phyloP scores from a whole-genome alignment of 2,113 vertebrate genomes.

The Brachirus orientalis region DNA sequence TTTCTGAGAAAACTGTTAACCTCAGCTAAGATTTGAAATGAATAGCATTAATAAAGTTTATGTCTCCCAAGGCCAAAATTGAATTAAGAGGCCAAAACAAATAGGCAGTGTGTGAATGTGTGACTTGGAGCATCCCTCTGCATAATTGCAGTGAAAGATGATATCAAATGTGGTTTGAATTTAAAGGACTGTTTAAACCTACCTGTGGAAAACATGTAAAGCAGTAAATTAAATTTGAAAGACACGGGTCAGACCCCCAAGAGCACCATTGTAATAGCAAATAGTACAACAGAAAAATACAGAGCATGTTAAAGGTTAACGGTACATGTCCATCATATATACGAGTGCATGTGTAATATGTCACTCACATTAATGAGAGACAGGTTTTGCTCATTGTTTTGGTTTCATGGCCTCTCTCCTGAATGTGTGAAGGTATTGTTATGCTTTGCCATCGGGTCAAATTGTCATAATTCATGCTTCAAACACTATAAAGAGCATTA shows the following conservation, averaged over 20 bases:
- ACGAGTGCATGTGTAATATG: too few relatives aligned
- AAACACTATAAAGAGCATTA: too few relatives aligned
- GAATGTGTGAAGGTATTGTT: too few relatives aligned
- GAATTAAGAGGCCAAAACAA: conserved; percentile 54
- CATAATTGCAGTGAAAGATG: conserved; percentile 18
- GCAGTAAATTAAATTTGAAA: too few relatives aligned
- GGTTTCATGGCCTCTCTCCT: background rate
- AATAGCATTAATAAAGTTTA: conserved; percentile 66
- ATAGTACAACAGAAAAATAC: background rate
- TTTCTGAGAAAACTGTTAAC: too few relatives aligned
- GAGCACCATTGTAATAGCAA: background rate
- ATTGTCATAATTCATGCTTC: too few relatives aligned
- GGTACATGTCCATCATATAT: too few relatives aligned
- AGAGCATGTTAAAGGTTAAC: too few relatives aligned
- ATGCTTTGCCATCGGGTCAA: too few relatives aligned
- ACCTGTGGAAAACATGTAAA: background rate
- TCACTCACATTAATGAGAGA: too few relatives aligned
- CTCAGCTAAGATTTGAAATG: too few relatives aligned
- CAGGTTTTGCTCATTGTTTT: background rate
- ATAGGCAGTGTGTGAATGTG: conserved; percentile 41
- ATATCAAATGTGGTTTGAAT: conserved; percentile 25
- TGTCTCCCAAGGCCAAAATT: conserved; percentile 47
- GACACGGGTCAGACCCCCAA: too few relatives aligned
- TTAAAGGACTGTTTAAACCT: conserved; percentile 7
- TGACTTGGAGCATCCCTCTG: conserved; percentile 13